These are phyloP conservation scores for Pipra filicauda DNA, from an alignment of 2,113 vertebrate genomes.

Conservation along the genomic window DNA sequence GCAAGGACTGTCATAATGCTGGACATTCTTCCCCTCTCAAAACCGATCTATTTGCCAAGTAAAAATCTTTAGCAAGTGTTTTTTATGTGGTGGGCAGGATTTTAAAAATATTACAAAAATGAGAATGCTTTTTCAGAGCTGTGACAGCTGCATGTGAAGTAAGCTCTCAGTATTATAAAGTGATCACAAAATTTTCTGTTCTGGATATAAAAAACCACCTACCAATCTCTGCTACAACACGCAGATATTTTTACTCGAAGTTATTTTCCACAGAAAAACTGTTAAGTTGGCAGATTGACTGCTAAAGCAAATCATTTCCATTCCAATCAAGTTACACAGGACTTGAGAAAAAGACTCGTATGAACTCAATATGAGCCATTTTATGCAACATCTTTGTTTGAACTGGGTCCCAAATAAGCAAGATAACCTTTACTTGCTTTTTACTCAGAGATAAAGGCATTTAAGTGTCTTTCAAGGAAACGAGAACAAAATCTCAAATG, in stretches of 20 bases:
- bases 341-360: constrained; percentile 1
- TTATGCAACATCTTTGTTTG: constrained; percentile 18
- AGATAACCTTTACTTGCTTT: constrained; percentile 2
- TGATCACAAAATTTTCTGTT: constrained; percentile 14
- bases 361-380: constrained; percentile 29
- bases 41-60: neutral
- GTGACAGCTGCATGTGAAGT: constrained; percentile 17
- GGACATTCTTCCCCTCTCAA: neutral
- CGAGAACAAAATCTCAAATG: neutral
- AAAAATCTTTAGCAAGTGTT: neutral
- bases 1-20: neutral
- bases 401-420: neutral
- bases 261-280: constrained; percentile 49
- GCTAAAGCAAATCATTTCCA: constrained; percentile 34
- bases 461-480: neutral
- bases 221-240: constrained; percentile 25
- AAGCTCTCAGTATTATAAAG: constrained; percentile 23
- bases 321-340: constrained; percentile 31
- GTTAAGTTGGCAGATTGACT: constrained; percentile 49
- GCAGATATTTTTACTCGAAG: constrained; percentile 46
- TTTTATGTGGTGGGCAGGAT: neutral
- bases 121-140: constrained; percentile 32
- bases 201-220: constrained; percentile 44
- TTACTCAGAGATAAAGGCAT: neutral
- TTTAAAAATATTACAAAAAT: constrained; percentile 28